Percentiles rank a stretch among this genome's conserved stretches.
phyloP scores from a whole-genome alignment of 2,888 invertebrate genomes.

The Eilema caniola region DNA sequence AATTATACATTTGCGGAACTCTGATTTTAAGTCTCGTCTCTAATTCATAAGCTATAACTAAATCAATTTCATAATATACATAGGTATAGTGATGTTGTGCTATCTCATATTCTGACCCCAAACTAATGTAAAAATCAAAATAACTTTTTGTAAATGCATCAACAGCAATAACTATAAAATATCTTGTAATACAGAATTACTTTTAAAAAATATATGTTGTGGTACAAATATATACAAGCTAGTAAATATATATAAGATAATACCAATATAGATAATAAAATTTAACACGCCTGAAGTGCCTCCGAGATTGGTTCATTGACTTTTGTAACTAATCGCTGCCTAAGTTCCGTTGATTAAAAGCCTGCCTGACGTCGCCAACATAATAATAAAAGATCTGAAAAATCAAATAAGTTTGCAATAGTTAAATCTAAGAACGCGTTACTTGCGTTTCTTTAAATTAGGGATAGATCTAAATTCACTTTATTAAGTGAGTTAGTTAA shows the following conservation, averaged over 20 bases:
- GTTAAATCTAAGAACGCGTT: slow-evolving; percentile 52
- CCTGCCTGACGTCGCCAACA: slow-evolving; percentile 70
- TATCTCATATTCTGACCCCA: slow-evolving; percentile 43
- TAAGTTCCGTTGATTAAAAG: slow-evolving; percentile 56
- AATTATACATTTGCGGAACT: slow-evolving; percentile 48
- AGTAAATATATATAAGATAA: slow-evolving; percentile 52
- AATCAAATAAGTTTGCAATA: slow-evolving; percentile 70
- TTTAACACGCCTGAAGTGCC: slow-evolving; percentile 51
- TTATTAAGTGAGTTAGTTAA: slow-evolving; percentile 42
- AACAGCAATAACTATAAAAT: slow-evolving; percentile 22
- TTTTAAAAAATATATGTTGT: slow-evolving; percentile 33
- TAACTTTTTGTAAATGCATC: neutral
- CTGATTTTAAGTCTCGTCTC: slow-evolving; percentile 31
- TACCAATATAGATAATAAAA: slow-evolving; percentile 41
- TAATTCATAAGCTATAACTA: slow-evolving; percentile 39
- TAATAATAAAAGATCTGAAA: slow-evolving; percentile 71
- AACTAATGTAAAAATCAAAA: slow-evolving; percentile 26
- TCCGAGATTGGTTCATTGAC: slow-evolving; percentile 46
- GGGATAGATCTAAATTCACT: slow-evolving; percentile 23
- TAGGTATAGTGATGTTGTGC: slow-evolving; percentile 28
- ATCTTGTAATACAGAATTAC: slow-evolving; percentile 38
- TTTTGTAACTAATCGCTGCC: slow-evolving; percentile 58
- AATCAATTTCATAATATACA: slow-evolving; percentile 37
- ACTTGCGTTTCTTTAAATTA: slow-evolving; percentile 12
- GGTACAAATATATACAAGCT: slow-evolving; percentile 51